phyloP scores from a whole-genome alignment of 2,888 invertebrate genomes.

The Drosophila mayaguana region DNA sequence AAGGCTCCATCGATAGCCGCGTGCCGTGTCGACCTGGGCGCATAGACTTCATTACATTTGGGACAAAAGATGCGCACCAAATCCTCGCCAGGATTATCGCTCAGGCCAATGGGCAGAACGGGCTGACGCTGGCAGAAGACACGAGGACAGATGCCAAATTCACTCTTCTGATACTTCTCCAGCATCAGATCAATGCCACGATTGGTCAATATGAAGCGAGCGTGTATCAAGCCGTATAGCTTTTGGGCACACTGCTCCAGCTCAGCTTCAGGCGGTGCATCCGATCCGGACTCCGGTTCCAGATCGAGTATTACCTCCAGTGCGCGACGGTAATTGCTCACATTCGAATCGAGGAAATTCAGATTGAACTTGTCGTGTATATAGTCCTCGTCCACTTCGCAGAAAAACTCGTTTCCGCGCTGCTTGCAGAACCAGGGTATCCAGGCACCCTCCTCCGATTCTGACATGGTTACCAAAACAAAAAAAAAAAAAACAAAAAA shows the following conservation, averaged over 20 bases:
- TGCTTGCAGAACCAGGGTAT: constrained; percentile 99
- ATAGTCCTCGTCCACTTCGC: constrained; percentile 99
- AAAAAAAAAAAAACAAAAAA: background rate
- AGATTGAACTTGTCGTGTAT: constrained; percentile 99
- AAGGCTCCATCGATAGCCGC: constrained; percentile 99
- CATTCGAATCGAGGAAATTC: constrained; percentile 99
- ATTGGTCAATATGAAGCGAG: constrained; percentile 99
- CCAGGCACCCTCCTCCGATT: constrained; percentile 99
- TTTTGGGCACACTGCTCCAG: constrained; percentile 99
- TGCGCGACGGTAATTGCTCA: constrained; percentile 99
- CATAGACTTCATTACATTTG: constrained; percentile 99
- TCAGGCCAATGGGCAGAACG: constrained; percentile 98
- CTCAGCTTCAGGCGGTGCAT: constrained; percentile 97
- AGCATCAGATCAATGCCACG: constrained; percentile 99
- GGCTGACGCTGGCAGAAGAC: constrained; percentile 99
- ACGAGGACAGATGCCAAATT: constrained; percentile 98
- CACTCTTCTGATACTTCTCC: constrained; percentile 99
- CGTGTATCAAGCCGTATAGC: constrained; percentile 99
- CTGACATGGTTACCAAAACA: constrained; percentile 92
- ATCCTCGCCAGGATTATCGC: constrained; percentile 99
- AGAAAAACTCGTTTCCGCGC: constrained; percentile 99
- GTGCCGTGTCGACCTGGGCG: constrained; percentile 98
- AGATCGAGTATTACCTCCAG: constrained; percentile 99
- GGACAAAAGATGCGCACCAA: constrained; percentile 99
- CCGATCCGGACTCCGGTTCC: constrained; percentile 89